A percentile compares a stretch with the other conserved stretches of the same genome.
These are phyloP conservation scores for Anneissia japonica DNA, from an alignment of 35 echinoderm and acorn worm species.

Conservation along the genomic window DNA sequence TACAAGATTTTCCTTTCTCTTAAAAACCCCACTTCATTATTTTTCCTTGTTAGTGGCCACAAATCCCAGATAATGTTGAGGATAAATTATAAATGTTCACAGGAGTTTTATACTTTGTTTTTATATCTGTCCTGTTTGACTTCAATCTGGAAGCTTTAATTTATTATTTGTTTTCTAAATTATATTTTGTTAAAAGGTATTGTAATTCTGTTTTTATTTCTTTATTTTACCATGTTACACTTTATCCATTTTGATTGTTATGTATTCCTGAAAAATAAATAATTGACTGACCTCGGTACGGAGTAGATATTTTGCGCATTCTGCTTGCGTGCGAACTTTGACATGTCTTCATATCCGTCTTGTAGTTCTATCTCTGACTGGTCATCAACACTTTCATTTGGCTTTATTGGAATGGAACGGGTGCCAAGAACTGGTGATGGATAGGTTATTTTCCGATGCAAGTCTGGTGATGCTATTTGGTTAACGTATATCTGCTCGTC, in stretches of 20 bases:
- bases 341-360: conserved; percentile 52
- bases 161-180: no score
- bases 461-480: neutral
- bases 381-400: neutral
- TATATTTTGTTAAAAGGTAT: no score
- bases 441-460: neutral
- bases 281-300: conserved; percentile 27
- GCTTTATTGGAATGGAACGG: neutral
- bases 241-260: neutral
- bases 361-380: conserved; percentile 2
- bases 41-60: no score
- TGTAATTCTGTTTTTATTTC: no score
- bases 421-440: neutral
- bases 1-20: no score
- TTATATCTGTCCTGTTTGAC: no score
- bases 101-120: no score
- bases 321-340: conserved; percentile 5
- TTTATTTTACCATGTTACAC: neutral
- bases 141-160: no score
- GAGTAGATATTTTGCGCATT: conserved; percentile 30
- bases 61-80: no score
- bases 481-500: neutral
- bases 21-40: no score
- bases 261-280: neutral
- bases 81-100: no score